phyloP scores from a whole-genome alignment of 2,888 invertebrate species.

The Eretmocerus hayati region DNA sequence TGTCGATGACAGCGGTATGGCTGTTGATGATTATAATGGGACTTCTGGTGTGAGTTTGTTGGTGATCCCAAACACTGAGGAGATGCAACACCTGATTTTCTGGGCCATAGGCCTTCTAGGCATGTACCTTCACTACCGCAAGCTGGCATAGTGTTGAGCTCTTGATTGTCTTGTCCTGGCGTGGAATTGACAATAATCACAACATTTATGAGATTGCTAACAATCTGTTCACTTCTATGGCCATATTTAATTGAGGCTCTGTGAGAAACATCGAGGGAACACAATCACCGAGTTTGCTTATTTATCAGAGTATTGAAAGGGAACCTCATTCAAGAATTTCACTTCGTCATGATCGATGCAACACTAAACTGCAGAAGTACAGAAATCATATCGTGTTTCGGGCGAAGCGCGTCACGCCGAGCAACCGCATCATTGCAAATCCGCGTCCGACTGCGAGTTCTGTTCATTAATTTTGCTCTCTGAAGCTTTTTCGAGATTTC shows the following conservation, averaged over 20 bases:
- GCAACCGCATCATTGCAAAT: not conserved
- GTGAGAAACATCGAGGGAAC: too few species aligned
- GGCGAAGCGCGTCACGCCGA: too few species aligned
- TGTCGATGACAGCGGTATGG: not conserved
- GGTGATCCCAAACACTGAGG: not conserved
- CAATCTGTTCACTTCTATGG: too few species aligned
- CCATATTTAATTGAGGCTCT: too few species aligned
- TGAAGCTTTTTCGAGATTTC: not conserved
- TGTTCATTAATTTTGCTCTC: not conserved
- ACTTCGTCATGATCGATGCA: too few species aligned
- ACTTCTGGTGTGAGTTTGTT: not conserved
- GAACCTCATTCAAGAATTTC: not conserved
- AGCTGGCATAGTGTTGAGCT: constrained; percentile 9
- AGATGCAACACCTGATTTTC: constrained; percentile 3
- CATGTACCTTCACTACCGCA: constrained; percentile 16
- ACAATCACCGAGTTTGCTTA: too few species aligned
- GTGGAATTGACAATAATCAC: too few species aligned
- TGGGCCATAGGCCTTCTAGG: constrained; percentile 10
- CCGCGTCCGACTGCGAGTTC: not conserved
- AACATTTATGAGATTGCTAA: too few species aligned
- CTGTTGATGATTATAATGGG: not conserved
- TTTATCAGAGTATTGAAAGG: not conserved
- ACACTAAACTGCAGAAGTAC: too few species aligned
- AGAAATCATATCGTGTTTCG: too few species aligned
- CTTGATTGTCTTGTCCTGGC: too few species aligned